Base-by-base conservation (phyloP, 2,888 invertebrate species). In the Clistopyga incitator region DNA sequence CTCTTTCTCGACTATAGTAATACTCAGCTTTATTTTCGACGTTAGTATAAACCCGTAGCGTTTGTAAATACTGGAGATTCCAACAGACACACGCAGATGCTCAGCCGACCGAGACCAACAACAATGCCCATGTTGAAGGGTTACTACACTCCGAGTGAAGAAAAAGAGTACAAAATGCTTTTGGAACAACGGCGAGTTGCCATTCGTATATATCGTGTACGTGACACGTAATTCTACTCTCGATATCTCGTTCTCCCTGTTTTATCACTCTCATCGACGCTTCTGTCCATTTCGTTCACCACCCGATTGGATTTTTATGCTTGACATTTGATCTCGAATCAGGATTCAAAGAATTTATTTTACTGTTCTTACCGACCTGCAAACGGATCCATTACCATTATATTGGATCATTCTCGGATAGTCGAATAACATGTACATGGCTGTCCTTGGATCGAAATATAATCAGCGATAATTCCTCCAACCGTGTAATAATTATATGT, bases 1-100 rank as follows among this genome's bases (percentile, higher is more conserved):
- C 59, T 61, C 38, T 29, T n/a, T 38, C 38, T 61, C 42, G 42
- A 11, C 15, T 45, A 56, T 74, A 54, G 29, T 75, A 70, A 61
- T 78, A 45, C 52, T 78, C 54, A 25, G 42, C 52, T 78, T 29
- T 78, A 54, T 78, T 82, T 61, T 70, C 38, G 42, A 72, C 52
- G 42, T 67, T 81, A 15, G 20, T 25, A 50, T 47, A 52, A 71
- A 56, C 52, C 10, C 56, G 72, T 50, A 61, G 50, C 65, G 61
- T 72, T 71, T 80, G 64, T 61, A 61, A 77, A 80, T 77, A 77
- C 72, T 45, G 61, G 4, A 61, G 20, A 80, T 77, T 80, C 61
- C 52, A 34, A 64, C 52, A 74, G n/a, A 59, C 15, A 59, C 29
- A 61, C 25, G 25, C 25, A 29, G 38, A 47, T 50, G 50, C 25